Base-by-base conservation (phyloP, 2,888 invertebrate genomes). In the Lycaena phlaeas region DNA sequence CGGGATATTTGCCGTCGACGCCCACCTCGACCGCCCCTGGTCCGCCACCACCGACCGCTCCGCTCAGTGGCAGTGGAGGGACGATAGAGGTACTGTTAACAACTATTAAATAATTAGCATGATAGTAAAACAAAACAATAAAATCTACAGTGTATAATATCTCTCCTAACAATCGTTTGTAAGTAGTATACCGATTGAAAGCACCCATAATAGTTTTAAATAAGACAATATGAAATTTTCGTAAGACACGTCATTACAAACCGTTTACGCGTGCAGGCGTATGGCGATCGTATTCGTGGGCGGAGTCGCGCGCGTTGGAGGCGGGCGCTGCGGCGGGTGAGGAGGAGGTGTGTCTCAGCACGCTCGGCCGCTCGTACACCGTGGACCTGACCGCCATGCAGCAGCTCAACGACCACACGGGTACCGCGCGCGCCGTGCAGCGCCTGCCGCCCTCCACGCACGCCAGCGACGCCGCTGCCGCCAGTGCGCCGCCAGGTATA, bases 321-420 rank as follows among this genome's bases (percentile, higher is more conserved):
- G 95, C 95, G 45, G 97, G 97, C 15, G 95, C 95, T 72, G 90
- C 94, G 64, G 92, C 93, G 52, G 95, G 96, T 25, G 98, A 98
- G 69, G 97, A 98, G 68, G 98, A 98, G 77, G 94, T 97, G 54
- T 94, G 94, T 65, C 87, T 98, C 52, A 94, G 93, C 43, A 94
- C 96, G 39, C 87, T 96, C 65, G 97, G 97, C 38, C 90, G 96
- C 57, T 96, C 96, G 2, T 98, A 97, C 81, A 96, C 97, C 1
- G 92, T 98, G 52, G 98, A 98, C 86, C 94, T 98, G 64, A 93
- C 95, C 65, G 92, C 96, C 56, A 96, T 98, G 97, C 97, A 97
- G 75, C 97, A 98, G 86, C 95, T 98, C 52, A 98, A 98, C 74
- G 98, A 98, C 85, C 97, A 97, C 73, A 96, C 97, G 0, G 98